Evolutionary conservation across 2,888 invertebrate species (phyloP).

Genomic region (Apantesis nais): DNA sequence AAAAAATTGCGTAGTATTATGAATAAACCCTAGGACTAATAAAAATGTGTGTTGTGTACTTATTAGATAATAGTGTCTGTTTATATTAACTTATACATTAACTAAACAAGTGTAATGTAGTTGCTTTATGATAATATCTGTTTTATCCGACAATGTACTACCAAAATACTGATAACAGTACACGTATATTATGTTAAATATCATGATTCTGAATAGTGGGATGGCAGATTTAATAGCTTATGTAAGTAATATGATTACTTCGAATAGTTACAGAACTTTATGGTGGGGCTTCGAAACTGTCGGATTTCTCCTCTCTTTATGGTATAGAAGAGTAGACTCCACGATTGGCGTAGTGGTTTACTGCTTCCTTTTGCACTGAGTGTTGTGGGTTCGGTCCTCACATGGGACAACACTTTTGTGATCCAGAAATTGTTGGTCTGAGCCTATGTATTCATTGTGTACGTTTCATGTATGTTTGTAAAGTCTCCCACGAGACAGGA

Average conservation of each 20-base stretch:
- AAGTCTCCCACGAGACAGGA: no score
- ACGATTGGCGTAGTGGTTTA: no score
- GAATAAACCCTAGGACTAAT: not conserved
- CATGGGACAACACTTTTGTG: no score
- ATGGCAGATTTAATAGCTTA: not conserved
- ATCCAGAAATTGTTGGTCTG: no score
- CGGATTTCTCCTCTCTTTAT: no score
- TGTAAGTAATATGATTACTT: no score
- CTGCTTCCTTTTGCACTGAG: no score
- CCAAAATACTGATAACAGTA: slow-evolving; percentile 4
- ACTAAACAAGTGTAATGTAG: slow-evolving; percentile 1
- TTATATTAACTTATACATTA: slow-evolving; percentile 2
- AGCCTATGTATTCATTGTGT: no score
- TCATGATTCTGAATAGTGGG: not conserved
- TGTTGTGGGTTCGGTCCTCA: no score
- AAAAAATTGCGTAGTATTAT: not conserved
- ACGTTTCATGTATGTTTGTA: no score
- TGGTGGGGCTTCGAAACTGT: no score
- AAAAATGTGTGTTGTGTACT: not conserved
- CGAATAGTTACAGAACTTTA: not conserved
- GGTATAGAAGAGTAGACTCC: no score
- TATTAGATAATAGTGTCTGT: not conserved
- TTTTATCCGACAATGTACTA: slow-evolving; percentile 7
- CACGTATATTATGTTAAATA: not conserved
- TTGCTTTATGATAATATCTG: slow-evolving; percentile 7